phyloP scores from a whole-genome alignment of 1,140 invertebrate genomes.

The Drusus annulatus region DNA sequence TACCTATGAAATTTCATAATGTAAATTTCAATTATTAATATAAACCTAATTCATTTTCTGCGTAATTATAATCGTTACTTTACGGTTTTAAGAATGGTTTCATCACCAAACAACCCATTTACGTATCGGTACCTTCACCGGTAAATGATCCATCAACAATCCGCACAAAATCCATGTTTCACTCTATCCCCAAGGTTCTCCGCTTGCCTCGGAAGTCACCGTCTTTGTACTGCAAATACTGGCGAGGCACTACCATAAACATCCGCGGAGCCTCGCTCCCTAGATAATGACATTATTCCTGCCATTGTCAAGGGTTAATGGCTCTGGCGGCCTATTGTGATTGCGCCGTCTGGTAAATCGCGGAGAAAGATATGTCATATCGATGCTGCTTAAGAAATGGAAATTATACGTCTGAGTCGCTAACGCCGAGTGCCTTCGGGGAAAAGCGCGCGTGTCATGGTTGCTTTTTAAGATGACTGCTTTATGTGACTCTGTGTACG shows the following conservation, averaged over 20 bases:
- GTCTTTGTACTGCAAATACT: not conserved
- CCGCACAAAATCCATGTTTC: too few relatives aligned
- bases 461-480: not conserved
- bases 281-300: slow-evolving; percentile 5
- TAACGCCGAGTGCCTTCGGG: not conserved
- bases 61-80: too few relatives aligned
- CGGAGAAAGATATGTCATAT: not conserved
- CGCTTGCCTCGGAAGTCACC: not conserved
- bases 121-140: too few relatives aligned
- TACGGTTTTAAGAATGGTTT: too few relatives aligned
- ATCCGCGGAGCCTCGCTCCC: not conserved
- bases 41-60: too few relatives aligned
- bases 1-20: too few relatives aligned
- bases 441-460: not conserved
- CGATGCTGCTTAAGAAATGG: slow-evolving; percentile 9
- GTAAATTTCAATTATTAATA: too few relatives aligned
- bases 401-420: slow-evolving; percentile 8
- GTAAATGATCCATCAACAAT: too few relatives aligned
- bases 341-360: not conserved
- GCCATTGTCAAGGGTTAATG: slow-evolving; percentile 12
- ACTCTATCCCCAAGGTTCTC: not conserved
- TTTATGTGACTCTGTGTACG: too few relatives aligned
- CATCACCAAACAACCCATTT: too few relatives aligned
- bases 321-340: not conserved
- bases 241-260: not conserved